These are phyloP conservation scores for Achatina immaculata DNA, from an alignment of 1,140 invertebrate species.

Conservation along the genomic window DNA sequence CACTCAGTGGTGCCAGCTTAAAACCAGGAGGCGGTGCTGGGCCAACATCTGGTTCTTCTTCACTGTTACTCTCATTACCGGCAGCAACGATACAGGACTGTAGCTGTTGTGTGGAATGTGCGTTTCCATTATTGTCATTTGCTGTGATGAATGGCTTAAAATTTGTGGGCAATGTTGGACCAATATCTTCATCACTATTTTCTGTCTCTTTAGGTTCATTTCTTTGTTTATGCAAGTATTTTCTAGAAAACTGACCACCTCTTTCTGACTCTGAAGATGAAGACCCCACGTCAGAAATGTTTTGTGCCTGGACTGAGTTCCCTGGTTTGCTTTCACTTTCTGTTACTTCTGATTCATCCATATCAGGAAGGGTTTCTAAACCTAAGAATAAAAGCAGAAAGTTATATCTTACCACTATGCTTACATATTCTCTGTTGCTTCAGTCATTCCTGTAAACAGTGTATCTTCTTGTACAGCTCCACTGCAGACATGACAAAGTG, in stretches of 20 bases:
- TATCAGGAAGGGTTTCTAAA: neutral
- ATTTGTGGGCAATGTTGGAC: slow-evolving; percentile 45
- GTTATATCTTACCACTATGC: no score
- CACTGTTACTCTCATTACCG: slow-evolving; percentile 33
- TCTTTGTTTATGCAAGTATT: neutral
- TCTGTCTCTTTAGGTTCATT: neutral
- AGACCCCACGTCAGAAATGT: neutral
- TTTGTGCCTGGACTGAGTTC: neutral
- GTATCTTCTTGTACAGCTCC: no score
- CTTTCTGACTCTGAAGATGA: slow-evolving; percentile 3
- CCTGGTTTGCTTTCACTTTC: neutral
- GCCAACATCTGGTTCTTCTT: slow-evolving; percentile 45
- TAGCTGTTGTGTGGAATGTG: neutral
- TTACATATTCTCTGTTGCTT: no score
- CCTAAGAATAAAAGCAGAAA: slow-evolving; percentile 24
- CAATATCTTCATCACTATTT: slow-evolving; percentile 47
- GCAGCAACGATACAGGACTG: neutral
- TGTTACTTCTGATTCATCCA: neutral
- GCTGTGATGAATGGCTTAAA: slow-evolving; percentile 20
- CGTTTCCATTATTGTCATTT: neutral
- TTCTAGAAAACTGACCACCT: slow-evolving; percentile 33
- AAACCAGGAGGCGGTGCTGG: slow-evolving; percentile 45
- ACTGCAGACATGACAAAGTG: no score
- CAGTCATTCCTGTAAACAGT: no score
- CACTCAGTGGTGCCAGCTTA: neutral